These are phyloP conservation scores for Crypturellus undulatus DNA, from an alignment of 2,113 vertebrate genomes.

Conservation along the genomic window DNA sequence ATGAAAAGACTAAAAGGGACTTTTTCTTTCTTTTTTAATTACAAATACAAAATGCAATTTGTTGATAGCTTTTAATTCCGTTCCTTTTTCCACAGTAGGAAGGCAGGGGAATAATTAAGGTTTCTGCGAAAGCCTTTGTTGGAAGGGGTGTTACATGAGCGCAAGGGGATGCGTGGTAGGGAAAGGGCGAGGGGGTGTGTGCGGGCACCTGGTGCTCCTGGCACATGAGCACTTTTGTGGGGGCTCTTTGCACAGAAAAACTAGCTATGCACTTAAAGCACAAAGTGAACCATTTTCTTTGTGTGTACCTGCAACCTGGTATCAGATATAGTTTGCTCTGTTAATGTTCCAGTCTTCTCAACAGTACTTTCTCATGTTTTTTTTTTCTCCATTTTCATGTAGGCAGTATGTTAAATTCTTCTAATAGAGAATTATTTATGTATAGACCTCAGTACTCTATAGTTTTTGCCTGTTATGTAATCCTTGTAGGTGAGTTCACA, in stretches of 20 bases:
- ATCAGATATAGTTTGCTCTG: neutral
- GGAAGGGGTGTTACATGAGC: neutral
- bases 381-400: neutral
- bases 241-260: neutral
- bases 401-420: neutral
- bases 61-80: neutral
- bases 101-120: neutral
- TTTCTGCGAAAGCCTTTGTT: neutral
- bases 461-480: neutral
- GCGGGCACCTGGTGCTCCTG: neutral
- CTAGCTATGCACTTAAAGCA: neutral
- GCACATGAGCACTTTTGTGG: neutral
- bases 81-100: neutral
- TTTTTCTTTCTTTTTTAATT: neutral
- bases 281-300: neutral
- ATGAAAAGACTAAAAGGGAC: neutral
- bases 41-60: neutral
- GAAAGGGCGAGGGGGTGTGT: neutral
- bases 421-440: neutral
- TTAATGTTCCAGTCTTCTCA: neutral
- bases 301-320: neutral
- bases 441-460: neutral
- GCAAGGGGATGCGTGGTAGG: neutral
- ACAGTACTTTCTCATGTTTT: neutral
- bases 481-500: neutral